A percentile compares a stretch with the other conserved stretches of the same genome.
phyloP scores from a whole-genome alignment of 2,113 vertebrate genomes.

The Daboia siamensis region DNA sequence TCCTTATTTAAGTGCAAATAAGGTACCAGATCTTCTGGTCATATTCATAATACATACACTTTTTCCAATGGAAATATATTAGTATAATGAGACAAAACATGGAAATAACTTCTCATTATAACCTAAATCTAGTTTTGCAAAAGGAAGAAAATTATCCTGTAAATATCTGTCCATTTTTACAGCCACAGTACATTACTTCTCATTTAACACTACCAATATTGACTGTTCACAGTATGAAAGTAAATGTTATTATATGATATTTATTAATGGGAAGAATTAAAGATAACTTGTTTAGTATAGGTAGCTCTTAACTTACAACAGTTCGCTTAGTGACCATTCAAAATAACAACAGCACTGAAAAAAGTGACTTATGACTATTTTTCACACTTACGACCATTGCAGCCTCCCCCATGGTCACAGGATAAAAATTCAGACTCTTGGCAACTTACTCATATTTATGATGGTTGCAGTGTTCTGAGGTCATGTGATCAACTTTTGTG shows the following conservation, averaged over 20 bases:
- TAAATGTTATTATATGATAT: not conserved
- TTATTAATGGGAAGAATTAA: not conserved
- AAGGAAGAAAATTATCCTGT: not conserved
- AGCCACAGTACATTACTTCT: not conserved
- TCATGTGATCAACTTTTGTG: not conserved
- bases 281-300: not conserved
- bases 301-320: not conserved
- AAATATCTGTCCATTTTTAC: not conserved
- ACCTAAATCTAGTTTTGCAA: fast-evolving
- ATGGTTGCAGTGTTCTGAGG: not conserved
- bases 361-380: not conserved
- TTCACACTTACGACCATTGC: not conserved
- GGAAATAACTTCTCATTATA: not conserved
- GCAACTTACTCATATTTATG: not conserved
- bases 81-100: not conserved
- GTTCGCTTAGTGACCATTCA: not conserved
- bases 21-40: not conserved
- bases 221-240: not conserved
- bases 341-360: not conserved
- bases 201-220: not conserved
- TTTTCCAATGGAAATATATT: not conserved
- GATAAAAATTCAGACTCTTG: not conserved
- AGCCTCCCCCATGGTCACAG: not conserved
- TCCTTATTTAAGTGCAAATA: not conserved
- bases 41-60: not conserved